Conservation (phyloP, 2,797 vertebrate species). For the Sarcophilus harrisii region DNA sequence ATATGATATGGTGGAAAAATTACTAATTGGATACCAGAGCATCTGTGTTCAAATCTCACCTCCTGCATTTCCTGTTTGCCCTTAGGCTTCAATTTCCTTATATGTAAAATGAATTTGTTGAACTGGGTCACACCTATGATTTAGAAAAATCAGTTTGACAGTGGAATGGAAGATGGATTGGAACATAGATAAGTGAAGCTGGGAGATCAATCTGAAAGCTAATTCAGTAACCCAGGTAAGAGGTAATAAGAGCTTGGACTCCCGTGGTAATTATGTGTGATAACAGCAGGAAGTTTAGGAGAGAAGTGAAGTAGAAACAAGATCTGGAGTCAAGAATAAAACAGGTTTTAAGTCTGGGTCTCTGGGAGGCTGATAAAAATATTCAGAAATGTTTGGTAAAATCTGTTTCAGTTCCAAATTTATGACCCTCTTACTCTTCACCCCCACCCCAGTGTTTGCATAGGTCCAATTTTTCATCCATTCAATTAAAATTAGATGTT, state of each 20-base stretch:
- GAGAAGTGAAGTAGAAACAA: neutral
- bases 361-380: neutral
- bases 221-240: neutral
- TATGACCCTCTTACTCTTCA: neutral
- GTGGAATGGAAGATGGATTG: neutral
- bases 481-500: neutral
- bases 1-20: neutral
- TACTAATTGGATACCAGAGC: neutral
- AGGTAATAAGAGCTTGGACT: neutral
- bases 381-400: neutral
- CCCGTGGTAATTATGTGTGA: neutral
- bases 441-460: neutral
- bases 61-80: neutral
- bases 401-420: neutral
- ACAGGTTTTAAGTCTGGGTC: neutral
- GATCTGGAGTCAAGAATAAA: neutral
- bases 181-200: neutral
- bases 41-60: neutral
- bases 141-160: neutral
- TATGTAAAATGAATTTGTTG: neutral
- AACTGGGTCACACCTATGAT: neutral
- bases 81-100: neutral
- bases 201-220: neutral
- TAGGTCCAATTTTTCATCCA: neutral
- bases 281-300: neutral